These are phyloP conservation scores for Tinea trinotella DNA, from an alignment of 2,888 invertebrate species.

Conservation along the genomic window DNA sequence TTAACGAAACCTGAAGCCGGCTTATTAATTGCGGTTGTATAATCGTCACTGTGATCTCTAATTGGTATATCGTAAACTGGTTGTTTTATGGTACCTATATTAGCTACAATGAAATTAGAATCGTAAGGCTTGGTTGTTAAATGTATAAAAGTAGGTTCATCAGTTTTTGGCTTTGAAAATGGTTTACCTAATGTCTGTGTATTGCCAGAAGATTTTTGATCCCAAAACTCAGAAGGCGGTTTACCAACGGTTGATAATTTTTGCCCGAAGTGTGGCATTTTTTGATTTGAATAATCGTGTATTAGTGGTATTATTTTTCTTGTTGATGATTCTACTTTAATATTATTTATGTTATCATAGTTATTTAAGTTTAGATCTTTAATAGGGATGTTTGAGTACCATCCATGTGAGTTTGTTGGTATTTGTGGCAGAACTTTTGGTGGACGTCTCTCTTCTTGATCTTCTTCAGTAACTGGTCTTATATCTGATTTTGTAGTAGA, in stretches of 20 bases:
- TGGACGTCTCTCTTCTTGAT: slow-evolving; percentile 38
- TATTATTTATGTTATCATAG: slow-evolving; percentile 43
- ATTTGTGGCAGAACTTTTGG: slow-evolving; percentile 51
- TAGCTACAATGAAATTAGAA: slow-evolving; percentile 49
- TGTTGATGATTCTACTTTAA: slow-evolving; percentile 53
- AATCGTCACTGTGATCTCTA: slow-evolving; percentile 54
- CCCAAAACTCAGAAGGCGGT: slow-evolving; percentile 55
- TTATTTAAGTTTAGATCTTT: slow-evolving; percentile 35
- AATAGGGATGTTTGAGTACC: slow-evolving; percentile 51
- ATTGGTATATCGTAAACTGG: slow-evolving; percentile 63
- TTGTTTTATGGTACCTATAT: slow-evolving; percentile 43
- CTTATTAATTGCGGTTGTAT: slow-evolving; percentile 35
- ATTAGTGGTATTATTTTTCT: slow-evolving; percentile 54
- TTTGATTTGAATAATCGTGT: slow-evolving; percentile 43
- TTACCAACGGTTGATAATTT: slow-evolving; percentile 53
- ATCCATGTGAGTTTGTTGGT: slow-evolving; percentile 60
- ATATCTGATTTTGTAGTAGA: slow-evolving; percentile 27
- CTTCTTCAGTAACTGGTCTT: slow-evolving; percentile 37
- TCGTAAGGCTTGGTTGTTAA: slow-evolving; percentile 38
- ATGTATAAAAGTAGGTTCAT: slow-evolving; percentile 20
- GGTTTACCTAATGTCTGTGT: slow-evolving; percentile 44
- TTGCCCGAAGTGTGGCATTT: slow-evolving; percentile 47
- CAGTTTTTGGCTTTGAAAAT: slow-evolving; percentile 37
- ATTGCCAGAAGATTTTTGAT: slow-evolving; percentile 23
- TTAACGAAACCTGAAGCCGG: slow-evolving; percentile 33